Evolutionary conservation across 2,888 invertebrate genomes (phyloP).

Genomic region (Acrobasis consociella): DNA sequence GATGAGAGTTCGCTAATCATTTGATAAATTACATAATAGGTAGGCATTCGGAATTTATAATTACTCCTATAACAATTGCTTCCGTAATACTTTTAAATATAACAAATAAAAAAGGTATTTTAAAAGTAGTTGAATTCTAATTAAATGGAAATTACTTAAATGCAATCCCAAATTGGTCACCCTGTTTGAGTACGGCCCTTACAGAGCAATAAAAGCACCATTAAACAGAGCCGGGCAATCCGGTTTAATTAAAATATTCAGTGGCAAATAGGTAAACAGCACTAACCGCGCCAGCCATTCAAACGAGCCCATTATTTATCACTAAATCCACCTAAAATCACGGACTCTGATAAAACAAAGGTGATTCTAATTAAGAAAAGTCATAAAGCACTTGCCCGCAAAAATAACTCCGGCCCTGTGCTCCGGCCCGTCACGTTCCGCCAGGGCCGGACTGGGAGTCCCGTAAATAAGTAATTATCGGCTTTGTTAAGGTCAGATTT

Average conservation of each 20-base stretch:
- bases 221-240: slow-evolving; percentile 5
- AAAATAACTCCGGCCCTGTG: slow-evolving; percentile 30
- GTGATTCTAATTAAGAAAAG: slow-evolving; percentile 41
- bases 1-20: no score
- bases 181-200: slow-evolving; percentile 4
- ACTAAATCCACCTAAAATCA: not conserved
- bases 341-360: slow-evolving; percentile 10
- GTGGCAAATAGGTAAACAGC: slow-evolving; percentile 8
- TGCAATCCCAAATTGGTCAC: slow-evolving; percentile 1
- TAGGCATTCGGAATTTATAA: no score
- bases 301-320: slow-evolving; percentile 16
- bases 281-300: not conserved
- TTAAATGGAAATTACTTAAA: not conserved
- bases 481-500: slow-evolving; percentile 51
- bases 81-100: no score
- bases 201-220: slow-evolving; percentile 6
- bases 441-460: slow-evolving; percentile 29
- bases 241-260: slow-evolving; percentile 15
- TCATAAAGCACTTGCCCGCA: slow-evolving; percentile 39
- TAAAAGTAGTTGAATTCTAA: not conserved
- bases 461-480: slow-evolving; percentile 68
- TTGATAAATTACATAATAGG: no score
- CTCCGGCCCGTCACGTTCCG: slow-evolving; percentile 39
- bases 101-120: not conserved
- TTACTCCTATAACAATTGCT: no score